Percentiles rank a stretch among this genome's conserved stretches.
Evolutionary conservation across 2,797 vertebrate genomes (phyloP).

Genomic region (Pristis pectinata): DNA sequence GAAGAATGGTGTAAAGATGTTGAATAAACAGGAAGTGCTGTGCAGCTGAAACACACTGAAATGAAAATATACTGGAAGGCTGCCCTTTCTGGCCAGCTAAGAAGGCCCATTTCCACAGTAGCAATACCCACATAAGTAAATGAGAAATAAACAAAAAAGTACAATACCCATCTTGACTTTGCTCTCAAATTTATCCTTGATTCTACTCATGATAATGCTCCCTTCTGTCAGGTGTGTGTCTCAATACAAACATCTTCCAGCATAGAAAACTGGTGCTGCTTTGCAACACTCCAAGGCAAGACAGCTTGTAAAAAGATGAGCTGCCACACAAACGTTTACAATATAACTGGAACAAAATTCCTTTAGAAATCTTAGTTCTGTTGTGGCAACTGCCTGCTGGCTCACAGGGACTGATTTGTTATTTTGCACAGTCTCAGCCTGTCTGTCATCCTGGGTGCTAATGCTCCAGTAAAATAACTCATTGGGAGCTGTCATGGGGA

Average conservation of each 20-base stretch:
- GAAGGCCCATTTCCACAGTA: slow-evolving; percentile 57
- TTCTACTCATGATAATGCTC: slow-evolving; percentile 54
- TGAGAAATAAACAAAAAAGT: slow-evolving; percentile 59
- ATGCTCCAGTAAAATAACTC: slow-evolving; percentile 72
- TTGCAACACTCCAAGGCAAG: slow-evolving; percentile 40
- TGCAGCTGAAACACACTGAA: slow-evolving; percentile 72
- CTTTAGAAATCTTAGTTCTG: slow-evolving; percentile 57
- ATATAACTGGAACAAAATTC: slow-evolving; percentile 48
- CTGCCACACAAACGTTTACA: slow-evolving; percentile 54
- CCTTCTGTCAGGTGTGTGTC: slow-evolving; percentile 51
- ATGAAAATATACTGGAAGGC: slow-evolving; percentile 74
- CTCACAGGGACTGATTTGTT: slow-evolving; percentile 64
- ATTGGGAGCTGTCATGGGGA: slow-evolving; percentile 73
- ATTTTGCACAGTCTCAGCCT: slow-evolving; percentile 64
- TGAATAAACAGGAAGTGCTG: slow-evolving; percentile 96
- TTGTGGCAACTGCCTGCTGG: slow-evolving; percentile 54
- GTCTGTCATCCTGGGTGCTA: slow-evolving; percentile 73
- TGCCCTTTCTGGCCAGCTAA: slow-evolving; percentile 65
- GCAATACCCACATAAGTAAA: slow-evolving; percentile 57
- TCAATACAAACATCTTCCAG: slow-evolving; percentile 51
- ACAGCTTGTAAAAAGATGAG: slow-evolving; percentile 51
- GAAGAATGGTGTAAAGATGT: slow-evolving; percentile 77
- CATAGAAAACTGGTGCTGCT: slow-evolving; percentile 49
- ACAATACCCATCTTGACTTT: slow-evolving; percentile 41
- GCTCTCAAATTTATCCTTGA: slow-evolving; percentile 44